Evolutionary conservation across 2,797 vertebrate species (phyloP), one percentile per base, ranked within the genome.

Genomic region (Geotrypetes seraphini): DNA sequence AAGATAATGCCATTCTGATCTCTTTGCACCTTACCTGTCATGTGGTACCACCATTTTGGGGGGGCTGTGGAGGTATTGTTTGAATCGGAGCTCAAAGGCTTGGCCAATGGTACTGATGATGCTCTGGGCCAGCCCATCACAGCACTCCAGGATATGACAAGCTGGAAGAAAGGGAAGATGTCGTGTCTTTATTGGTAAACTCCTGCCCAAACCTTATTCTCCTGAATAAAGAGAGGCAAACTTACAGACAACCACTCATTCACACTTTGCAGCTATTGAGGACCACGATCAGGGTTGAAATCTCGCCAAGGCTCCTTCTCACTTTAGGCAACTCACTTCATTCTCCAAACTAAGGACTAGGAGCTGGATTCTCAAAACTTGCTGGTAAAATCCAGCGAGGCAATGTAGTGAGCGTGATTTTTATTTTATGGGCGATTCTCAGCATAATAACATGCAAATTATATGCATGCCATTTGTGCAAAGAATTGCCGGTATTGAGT

Each of bases 31-130:
- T 64, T 68, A 97, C 95, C 91, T 91, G 41, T 97, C 93, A 0
- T 70, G 53, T 4, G 86, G 79, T 3, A 73, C 55, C 36, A 78
- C 78, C 34, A 71, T 82, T 73, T 88, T 89, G 26, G 93, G 90
- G 6, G 95, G 91, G 48, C 89, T 97, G 74, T 97, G 92, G 4
- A 97, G 82, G 47, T 95, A 94, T 66, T 97, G 93, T 53, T 93
- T 97, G 75, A 99, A 99, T 65, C 96, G 91, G 43, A 99, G 79
- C 73, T 99, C 95, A 0, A 99, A 97, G 44, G 95, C 95, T 54
- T 99, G 95, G 29, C 95, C 95, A 12, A 99, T 90, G 1, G 95
- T 97, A 50, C 84, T 91, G 85, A 99, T 97, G 66, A 99, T 86
- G 1, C 75, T 87, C 76, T 97, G 93, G 0, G 95, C 94, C 36